Base-by-base conservation (phyloP, 2,113 vertebrate species). In the Ptilonorhynchus violaceus region DNA sequence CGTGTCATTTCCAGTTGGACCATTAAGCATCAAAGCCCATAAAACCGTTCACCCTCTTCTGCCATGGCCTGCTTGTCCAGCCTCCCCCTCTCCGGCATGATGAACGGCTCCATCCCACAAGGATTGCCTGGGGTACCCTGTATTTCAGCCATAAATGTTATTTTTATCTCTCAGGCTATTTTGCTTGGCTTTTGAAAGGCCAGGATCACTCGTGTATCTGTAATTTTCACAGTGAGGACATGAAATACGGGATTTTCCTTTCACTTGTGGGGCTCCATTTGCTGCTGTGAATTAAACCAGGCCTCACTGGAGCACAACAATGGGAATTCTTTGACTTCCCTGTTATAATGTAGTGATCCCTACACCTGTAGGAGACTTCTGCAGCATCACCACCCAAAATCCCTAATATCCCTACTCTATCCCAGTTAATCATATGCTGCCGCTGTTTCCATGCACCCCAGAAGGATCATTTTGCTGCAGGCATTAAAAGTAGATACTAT, bases 41-140 rank as follows among this genome's bases (percentile, higher is more conserved):
- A 94, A 95, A 96, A 95, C 67, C 80, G 62, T 53, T 92, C 85
- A 74, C 74, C 83, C 79, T 83, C 78, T 68, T 52, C 85, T 78
- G 39, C 69, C n/a, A 47, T 53, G 56, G 59, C 73, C 15, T 63
- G 49, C 68, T 56, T 10, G 5, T 30, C 21, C 79, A 84, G 59
- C 79, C 75, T 92, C 94, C 91, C 79, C 42, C 80, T 80, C 82
- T 86, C 50, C 3, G 5, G 44, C 28, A 0, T 66, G 59, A 90
- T n/a, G 67, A 92, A 88, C 88, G 37, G 52, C 25, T 92, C 53
- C 76, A 66, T 55, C 83, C 89, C 69, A 19, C 30, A 47, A 39
- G 24, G 46, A 86, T 52, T 91, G 82, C 44, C 80, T 84, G 86
- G 42, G 56, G 46, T 66, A 13, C n/a, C 63, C 35, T 86, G 86